Base-by-base conservation (phyloP, 2,888 invertebrate genomes). In the Glaucopsyche alexis region DNA sequence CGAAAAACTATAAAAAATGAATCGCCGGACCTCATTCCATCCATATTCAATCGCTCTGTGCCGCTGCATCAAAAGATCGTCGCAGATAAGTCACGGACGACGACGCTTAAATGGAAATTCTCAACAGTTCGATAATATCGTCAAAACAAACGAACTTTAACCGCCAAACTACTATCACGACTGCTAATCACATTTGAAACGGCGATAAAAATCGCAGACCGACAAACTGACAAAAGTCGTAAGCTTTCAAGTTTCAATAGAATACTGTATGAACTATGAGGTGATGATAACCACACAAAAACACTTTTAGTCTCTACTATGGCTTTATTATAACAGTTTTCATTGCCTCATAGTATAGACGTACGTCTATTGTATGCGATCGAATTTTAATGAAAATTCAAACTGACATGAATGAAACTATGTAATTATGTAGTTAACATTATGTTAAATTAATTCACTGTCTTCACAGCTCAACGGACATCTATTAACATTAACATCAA, bases 61-160 rank as follows among this genome's bases (percentile, higher is more conserved):
- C 45, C 69, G 19, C 47, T 38, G 69, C 69, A 69, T 69, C 69
- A 29, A 47, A 13, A 69, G 49, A 69, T 69, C 29, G 19, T 5
- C 6, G 69, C 14, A 69, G 69, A 69, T 69, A 69, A 47, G 49
- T 69, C 69, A 69, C 69, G 69, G 69, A 29, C 14, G n/a, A 14
- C 50, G n/a, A 14, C 16, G 38, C 47, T 40, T 38, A 69, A 69
- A 69, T 69, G 69, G 13, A 69, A 69, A 47, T 14, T 49, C 29
- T 47, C 29, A 49, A 45, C 67, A 47, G 13, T 47, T 69, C 69
- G 69, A 69, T 69, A 69, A 29, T 8, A 47, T 7, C 64, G 14
- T 11, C 64, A 2, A 65, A 13, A 19, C 14, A 65, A 65, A 65
- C 47, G 13, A 47, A 47, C 47, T 47, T 29, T 29, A 29, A 2